Evolutionary conservation across 2,888 invertebrate genomes (phyloP).

Genomic region (Lycophotia porphyrea): DNA sequence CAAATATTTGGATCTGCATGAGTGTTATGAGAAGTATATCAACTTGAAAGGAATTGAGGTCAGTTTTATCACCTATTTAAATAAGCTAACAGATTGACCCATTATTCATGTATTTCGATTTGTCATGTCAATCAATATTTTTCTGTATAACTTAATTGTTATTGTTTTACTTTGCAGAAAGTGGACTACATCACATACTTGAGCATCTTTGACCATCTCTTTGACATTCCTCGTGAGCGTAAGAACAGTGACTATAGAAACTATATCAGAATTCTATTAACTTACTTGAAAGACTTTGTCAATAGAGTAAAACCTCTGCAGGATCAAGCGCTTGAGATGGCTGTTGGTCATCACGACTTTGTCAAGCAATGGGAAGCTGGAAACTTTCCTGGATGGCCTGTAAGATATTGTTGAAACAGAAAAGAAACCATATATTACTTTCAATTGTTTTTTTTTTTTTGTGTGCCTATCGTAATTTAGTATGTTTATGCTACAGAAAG

Average conservation of each 20-base stretch:
- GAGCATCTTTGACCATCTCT: conserved; percentile 97
- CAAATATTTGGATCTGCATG: conserved; percentile 98
- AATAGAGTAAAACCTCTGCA: conserved; percentile 95
- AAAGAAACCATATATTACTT: neutral
- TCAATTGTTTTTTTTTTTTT: neutral
- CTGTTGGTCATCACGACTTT: conserved; percentile 94
- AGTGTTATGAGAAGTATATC: conserved; percentile 98
- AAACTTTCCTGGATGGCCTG: conserved; percentile 98
- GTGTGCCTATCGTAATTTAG: neutral
- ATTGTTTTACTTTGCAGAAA: conserved; percentile 88
- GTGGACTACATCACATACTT: conserved; percentile 99
- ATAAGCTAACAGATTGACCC: neutral
- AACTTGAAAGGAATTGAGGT: conserved; percentile 99
- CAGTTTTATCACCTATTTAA: conserved; percentile 52
- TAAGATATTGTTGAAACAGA: conserved; percentile 74
- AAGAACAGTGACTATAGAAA: conserved; percentile 96
- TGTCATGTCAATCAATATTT: neutral
- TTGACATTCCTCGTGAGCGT: conserved; percentile 97
- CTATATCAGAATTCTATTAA: conserved; percentile 95
- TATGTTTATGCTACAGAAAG: conserved; percentile 91
- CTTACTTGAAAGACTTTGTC: conserved; percentile 96
- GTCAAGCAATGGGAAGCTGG: conserved; percentile 96
- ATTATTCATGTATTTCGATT: neutral
- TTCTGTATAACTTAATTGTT: neutral
- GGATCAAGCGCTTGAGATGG: conserved; percentile 95